Evolutionary conservation across 2,888 invertebrate species (phyloP).

Genomic region (Phaedon cochleariae): DNA sequence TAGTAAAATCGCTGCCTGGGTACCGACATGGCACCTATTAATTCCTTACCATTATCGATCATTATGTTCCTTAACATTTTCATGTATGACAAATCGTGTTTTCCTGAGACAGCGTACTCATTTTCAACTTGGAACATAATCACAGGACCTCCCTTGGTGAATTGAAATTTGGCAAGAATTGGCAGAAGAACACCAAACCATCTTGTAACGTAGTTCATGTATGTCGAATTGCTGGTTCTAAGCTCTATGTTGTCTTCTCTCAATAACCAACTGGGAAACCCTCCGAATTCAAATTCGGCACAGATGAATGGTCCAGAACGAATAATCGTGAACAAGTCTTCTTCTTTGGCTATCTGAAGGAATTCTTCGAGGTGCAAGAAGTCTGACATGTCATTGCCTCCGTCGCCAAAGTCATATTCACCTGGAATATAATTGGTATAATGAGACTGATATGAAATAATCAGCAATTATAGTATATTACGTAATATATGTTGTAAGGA

Average conservation of each 20-base stretch:
- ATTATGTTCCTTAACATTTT: slow-evolving; percentile 58
- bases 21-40: too few relatives aligned
- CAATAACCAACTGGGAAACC: slow-evolving; percentile 54
- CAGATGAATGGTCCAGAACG: slow-evolving; percentile 93
- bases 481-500: too few relatives aligned
- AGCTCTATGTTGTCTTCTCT: slow-evolving; percentile 54
- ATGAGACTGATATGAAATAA: not conserved
- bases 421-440: slow-evolving; percentile 69
- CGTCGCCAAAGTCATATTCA: slow-evolving; percentile 70
- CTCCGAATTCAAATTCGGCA: slow-evolving; percentile 82
- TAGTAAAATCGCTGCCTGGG: too few relatives aligned
- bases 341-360: slow-evolving; percentile 76
- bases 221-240: slow-evolving; percentile 49
- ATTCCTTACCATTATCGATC: slow-evolving; percentile 49
- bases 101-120: slow-evolving; percentile 45
- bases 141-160: slow-evolving; percentile 79
- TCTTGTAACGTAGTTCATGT: slow-evolving; percentile 63
- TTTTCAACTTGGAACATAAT: slow-evolving; percentile 79
- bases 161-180: slow-evolving; percentile 64
- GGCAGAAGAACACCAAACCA: slow-evolving; percentile 66
- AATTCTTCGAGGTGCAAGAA: slow-evolving; percentile 70
- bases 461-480: too few relatives aligned
- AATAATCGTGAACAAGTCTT: slow-evolving; percentile 81
- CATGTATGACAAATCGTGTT: slow-evolving; percentile 58
- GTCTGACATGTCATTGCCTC: slow-evolving; percentile 64